Evolutionary conservation across 2,113 vertebrate genomes (phyloP).

Genomic region (Forbesichthys agassizii): DNA sequence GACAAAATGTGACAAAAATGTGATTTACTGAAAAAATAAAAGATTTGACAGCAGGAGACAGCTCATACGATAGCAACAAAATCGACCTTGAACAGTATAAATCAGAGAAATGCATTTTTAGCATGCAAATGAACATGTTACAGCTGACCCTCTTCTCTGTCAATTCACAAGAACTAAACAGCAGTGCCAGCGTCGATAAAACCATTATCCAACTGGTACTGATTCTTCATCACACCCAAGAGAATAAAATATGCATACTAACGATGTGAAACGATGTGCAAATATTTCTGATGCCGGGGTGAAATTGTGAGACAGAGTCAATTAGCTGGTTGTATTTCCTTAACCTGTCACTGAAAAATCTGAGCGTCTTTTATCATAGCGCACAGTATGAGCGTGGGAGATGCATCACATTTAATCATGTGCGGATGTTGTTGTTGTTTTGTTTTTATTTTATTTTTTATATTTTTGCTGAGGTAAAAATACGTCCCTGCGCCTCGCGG

Average conservation of each 20-base stretch:
- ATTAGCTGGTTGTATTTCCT: conserved; percentile 74
- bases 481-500: conserved; percentile 68
- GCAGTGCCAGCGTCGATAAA: conserved; percentile 40
- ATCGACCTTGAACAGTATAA: conserved; percentile 1
- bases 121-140: conserved; percentile 23
- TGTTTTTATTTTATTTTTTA: conserved; percentile 39
- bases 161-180: conserved; percentile 31
- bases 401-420: conserved; percentile 78
- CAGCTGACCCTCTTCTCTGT: conserved; percentile 30
- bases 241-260: conserved; percentile 52
- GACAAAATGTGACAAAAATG: conserved; percentile 18
- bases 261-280: conserved; percentile 54
- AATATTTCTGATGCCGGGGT: conserved; percentile 61
- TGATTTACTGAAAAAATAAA: conserved; percentile 1
- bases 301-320: conserved; percentile 71
- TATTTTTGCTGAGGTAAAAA: conserved; percentile 65
- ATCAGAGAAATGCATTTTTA: conserved; percentile 9
- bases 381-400: conserved; percentile 65
- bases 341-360: conserved; percentile 78
- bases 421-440: conserved; percentile 38
- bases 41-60: background rate
- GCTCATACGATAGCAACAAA: background rate
- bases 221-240: conserved; percentile 43
- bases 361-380: conserved; percentile 74
- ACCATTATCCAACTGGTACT: conserved; percentile 33